phyloP scores from a whole-genome alignment of 2,113 vertebrate genomes.

The Oreochromis aureus region DNA sequence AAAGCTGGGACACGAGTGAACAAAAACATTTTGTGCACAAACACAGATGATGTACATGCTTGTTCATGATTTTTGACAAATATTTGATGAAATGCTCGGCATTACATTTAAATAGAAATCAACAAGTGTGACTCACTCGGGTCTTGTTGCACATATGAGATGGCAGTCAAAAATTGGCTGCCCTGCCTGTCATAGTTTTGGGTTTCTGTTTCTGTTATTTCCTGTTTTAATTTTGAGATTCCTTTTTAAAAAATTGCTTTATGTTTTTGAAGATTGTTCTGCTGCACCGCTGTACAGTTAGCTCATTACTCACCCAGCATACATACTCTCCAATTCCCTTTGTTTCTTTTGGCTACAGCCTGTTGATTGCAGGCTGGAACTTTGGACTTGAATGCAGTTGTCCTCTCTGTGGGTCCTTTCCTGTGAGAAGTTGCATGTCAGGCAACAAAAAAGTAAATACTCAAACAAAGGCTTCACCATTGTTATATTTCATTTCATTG shows the following conservation, averaged over 20 bases:
- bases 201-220: not conserved
- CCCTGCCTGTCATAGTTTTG: not conserved
- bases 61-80: not conserved
- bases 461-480: not conserved
- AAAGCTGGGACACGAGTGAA: not conserved
- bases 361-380: not conserved
- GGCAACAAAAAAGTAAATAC: not conserved
- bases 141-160: not conserved
- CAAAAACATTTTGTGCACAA: not conserved
- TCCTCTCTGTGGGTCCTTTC: not conserved
- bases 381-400: not conserved
- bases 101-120: not conserved
- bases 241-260: rapidly evolving
- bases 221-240: not conserved
- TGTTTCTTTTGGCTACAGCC: not conserved
- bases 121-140: not conserved
- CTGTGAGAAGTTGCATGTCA: not conserved
- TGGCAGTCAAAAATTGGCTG: not conserved
- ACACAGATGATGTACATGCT: not conserved
- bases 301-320: not conserved
- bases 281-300: not conserved
- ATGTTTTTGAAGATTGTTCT: not conserved
- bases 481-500: not conserved
- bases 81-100: not conserved
- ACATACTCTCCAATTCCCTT: not conserved